A percentile compares a stretch with the other conserved stretches of the same genome.
phyloP scores from a whole-genome alignment of 2,113 vertebrate genomes.

The Gallinago media region DNA sequence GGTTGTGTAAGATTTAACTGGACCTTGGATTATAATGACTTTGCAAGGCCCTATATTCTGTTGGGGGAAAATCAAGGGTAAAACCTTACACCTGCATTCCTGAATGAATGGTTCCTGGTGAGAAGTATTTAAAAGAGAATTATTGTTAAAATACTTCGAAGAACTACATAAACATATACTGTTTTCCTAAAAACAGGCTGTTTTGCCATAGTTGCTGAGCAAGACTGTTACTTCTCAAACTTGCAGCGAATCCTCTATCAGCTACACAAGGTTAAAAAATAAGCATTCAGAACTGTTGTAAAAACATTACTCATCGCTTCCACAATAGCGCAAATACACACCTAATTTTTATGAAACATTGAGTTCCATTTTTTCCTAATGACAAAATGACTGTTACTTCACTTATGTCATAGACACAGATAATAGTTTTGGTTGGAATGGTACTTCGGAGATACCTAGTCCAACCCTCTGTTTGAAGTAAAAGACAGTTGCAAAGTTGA shows the following conservation, averaged over 20 bases:
- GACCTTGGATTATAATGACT: background rate
- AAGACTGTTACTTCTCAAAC: background rate
- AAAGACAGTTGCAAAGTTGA: background rate
- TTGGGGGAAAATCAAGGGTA: background rate
- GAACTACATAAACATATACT: background rate
- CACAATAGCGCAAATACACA: background rate
- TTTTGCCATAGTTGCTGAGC: background rate
- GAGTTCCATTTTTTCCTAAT: background rate
- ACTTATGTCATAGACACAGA: fast-evolving
- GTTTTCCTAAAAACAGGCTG: background rate
- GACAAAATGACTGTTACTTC: background rate
- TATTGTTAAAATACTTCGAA: background rate
- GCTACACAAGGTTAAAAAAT: background rate
- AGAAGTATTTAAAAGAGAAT: background rate
- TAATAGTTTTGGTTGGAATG: background rate
- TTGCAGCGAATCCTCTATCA: background rate
- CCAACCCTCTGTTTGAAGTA: background rate
- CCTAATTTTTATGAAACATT: background rate
- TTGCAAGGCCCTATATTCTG: background rate
- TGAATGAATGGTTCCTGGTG: background rate
- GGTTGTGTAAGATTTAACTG: background rate
- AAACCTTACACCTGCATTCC: background rate
- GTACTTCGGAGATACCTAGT: background rate
- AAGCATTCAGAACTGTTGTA: background rate
- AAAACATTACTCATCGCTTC: background rate